Conservation (phyloP, 2,113 vertebrate genomes). For the Lycaon pictus region DNA sequence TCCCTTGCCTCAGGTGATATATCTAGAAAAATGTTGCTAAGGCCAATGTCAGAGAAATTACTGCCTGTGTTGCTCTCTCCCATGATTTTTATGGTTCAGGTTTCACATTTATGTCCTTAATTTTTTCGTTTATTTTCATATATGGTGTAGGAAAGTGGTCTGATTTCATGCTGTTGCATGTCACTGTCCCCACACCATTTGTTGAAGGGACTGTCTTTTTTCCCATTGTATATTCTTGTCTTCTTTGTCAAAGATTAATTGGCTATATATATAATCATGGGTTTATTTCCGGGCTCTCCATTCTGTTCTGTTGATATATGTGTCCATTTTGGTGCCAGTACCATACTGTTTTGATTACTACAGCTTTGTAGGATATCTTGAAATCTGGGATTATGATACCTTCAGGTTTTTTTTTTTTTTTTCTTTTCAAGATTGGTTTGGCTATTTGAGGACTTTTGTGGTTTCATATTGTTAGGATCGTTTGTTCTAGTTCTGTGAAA, state of each 20-base stretch:
- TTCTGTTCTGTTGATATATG: not conserved
- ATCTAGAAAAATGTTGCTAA: not conserved
- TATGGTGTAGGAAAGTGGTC: not conserved
- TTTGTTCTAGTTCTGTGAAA: not conserved
- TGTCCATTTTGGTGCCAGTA: not conserved
- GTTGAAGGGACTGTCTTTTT: not conserved
- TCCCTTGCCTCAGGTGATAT: not conserved
- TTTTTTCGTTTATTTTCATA: not conserved
- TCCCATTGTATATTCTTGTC: not conserved
- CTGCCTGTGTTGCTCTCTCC: not conserved
- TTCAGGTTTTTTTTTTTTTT: not conserved
- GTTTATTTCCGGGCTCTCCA: not conserved
- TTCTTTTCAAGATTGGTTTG: not conserved
- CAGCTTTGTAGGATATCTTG: not conserved
- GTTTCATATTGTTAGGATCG: not conserved
- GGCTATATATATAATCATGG: not conserved
- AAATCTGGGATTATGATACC: not conserved
- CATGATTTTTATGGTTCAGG: not conserved
- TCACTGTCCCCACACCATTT: not conserved
- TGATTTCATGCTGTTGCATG: not conserved
- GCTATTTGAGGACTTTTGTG: not conserved
- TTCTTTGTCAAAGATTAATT: not conserved
- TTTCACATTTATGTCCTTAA: not conserved
- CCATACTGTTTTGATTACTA: not conserved
- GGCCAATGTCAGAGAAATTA: not conserved